A percentile compares a stretch with the other conserved stretches of the same genome.
These are phyloP conservation scores for Kryptolebias ocellatus DNA, from an alignment of 2,797 vertebrate genomes.

Conservation along the genomic window DNA sequence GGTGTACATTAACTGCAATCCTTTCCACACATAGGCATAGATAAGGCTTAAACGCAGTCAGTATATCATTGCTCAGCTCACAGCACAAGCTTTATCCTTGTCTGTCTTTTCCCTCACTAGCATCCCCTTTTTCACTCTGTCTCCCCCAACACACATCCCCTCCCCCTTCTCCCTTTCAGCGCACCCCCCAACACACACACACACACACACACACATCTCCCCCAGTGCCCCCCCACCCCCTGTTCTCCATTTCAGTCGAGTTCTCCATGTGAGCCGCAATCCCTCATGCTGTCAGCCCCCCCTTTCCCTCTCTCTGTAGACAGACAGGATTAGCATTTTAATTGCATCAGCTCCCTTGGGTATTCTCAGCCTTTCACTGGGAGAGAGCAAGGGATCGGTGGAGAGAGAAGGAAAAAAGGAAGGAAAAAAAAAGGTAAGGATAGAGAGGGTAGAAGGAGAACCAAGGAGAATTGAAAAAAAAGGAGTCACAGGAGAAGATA, in stretches of 20 bases:
- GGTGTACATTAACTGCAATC: constrained; percentile 82
- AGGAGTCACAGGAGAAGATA: constrained; percentile 78
- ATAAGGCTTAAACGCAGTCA: constrained; percentile 81
- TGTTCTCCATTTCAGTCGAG: constrained; percentile 88
- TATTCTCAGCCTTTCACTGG: constrained; percentile 88
- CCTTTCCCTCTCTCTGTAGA: constrained; percentile 86
- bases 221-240: constrained; percentile 51
- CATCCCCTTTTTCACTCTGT: constrained; percentile 79
- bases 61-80: constrained; percentile 83
- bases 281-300: constrained; percentile 89
- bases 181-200: constrained; percentile 62
- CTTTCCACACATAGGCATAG: constrained; percentile 80
- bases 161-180: constrained; percentile 71
- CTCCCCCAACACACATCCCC: constrained; percentile 71
- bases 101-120: constrained; percentile 80
- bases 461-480: constrained; percentile 82
- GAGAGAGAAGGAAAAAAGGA: constrained; percentile 62
- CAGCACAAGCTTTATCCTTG: constrained; percentile 81
- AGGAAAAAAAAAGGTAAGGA: constrained; percentile 62
- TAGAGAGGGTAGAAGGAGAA: constrained; percentile 76
- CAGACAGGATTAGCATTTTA: constrained; percentile 92
- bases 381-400: constrained; percentile 76
- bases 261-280: constrained; percentile 89
- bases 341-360: constrained; percentile 90
- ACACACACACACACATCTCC: constrained; percentile 61